Evolutionary conservation across 1,140 invertebrate species (phyloP), one percentile per base, ranked within the genome.

Genomic region (Mesaphorura yosii): DNA sequence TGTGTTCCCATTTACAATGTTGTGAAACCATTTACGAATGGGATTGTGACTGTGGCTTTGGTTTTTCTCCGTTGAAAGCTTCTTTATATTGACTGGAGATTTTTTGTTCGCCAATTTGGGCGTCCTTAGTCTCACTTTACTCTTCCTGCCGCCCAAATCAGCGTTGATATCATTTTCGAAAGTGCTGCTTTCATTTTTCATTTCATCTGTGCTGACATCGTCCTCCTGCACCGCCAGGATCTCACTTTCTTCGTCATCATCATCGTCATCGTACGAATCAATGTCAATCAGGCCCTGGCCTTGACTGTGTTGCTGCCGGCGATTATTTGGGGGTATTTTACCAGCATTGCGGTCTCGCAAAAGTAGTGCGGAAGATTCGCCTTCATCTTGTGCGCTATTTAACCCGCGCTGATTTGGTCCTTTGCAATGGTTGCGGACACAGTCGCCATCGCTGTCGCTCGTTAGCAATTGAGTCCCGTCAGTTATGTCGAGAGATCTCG

Each of bases 401-500:
- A 26, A 3, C 2, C 31, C 31, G 10, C n/a, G 10, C 31, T 34
- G n/a, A 34, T 10, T n/a, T 34, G n/a, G 31, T 10, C 10, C 31
- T 34, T 34, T n/a, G 31, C 31, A 1, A 17, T 22, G 14, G 14
- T 47, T 26, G 2, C 31, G 10, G 31, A 34, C 31, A 34, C 31
- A 10, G 31, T 10, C 10, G 10, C 31, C 31, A n/a, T 10, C 10
- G 31, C 31, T 34, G 10, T 10, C 7, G 7, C 23, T 48, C 46
- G n/a, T n/a, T 7, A 31, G 10, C 4, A 48, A 22, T 34, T 48
- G 27, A 7, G 28, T 48, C 27, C 37, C 46, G 17, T 48, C 46
- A 15, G 46, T 27, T 23, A 59, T 59, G 26, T 59, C 60, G 15
- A 62, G 41, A 34, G 60, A 62, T 34, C 42, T 56, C 10, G 60